These are phyloP conservation scores for Eretmocerus hayati DNA, from an alignment of 2,888 invertebrate genomes.

Conservation along the genomic window DNA sequence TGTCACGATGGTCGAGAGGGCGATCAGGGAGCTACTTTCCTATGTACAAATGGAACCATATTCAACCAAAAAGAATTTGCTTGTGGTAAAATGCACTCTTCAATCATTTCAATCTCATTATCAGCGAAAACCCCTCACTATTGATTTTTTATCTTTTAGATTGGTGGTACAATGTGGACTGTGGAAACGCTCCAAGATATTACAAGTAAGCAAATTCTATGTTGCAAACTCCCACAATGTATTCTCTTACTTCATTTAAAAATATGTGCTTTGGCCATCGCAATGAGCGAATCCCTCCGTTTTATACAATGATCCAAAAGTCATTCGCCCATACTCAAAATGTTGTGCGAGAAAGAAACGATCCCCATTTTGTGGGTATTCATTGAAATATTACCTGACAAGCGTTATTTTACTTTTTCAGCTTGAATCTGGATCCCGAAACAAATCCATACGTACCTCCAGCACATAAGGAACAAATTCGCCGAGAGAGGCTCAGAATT, in stretches of 20 bases:
- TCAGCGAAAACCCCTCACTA: too few relatives aligned
- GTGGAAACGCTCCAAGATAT: constrained; percentile 63
- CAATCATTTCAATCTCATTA: too few relatives aligned
- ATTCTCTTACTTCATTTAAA: too few relatives aligned
- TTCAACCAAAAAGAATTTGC: constrained; percentile 81
- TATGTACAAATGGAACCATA: constrained; percentile 80
- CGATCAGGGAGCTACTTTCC: constrained; percentile 73
- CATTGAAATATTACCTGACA: not conserved
- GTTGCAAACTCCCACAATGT: not conserved
- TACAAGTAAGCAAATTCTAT: constrained; percentile 56
- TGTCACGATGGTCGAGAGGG: constrained; percentile 84
- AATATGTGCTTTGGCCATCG: too few relatives aligned
- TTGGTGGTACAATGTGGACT: constrained; percentile 90
- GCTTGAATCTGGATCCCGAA: constrained; percentile 70
- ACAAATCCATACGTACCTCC: constrained; percentile 77
- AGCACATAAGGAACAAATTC: constrained; percentile 54
- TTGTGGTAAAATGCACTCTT: too few relatives aligned
- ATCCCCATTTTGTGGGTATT: too few relatives aligned
- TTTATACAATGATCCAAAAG: too few relatives aligned
- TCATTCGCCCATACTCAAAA: too few relatives aligned
- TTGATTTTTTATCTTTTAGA: too few relatives aligned
- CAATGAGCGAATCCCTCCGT: too few relatives aligned
- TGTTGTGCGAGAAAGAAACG: too few relatives aligned
- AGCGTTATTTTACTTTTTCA: constrained; percentile 43
- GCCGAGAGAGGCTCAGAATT: constrained; percentile 36